Evolutionary conservation across 1,140 invertebrate genomes (phyloP), one percentile per base, ranked within the genome.

Genomic region (Tetragnatha versicolor): DNA sequence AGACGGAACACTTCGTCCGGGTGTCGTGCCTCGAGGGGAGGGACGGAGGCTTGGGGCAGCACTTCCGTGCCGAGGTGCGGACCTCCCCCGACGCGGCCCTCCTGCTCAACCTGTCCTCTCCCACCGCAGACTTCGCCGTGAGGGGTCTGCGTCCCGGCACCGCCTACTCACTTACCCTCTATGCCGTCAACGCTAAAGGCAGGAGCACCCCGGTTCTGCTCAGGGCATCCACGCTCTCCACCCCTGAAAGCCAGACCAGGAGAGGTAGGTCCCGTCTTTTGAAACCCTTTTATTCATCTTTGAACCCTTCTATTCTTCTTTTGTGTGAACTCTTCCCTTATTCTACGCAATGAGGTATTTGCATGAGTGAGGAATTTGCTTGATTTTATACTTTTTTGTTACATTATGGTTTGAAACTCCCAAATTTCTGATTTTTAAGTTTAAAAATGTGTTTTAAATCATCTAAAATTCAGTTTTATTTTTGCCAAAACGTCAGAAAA

Each of bases 101-200:
- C 12, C 12, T 79, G 12, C 10, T 69, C 29, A 79, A 79, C 14
- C 63, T 68, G 22, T 29, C 76, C 6, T 68, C 76, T 4, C 76
- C 55, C 14, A 61, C 55, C 1, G 81, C 82, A n/a, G 81, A 81
- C 55, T 82, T 83, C 31, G 51, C 79, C 4, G 45, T 77, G 5
- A 22, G 75, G 3, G 76, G 78, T 3, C 55, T 83, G 2, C 65
- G 66, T 60, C 63, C 82, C 6, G 75, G 75, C 2, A 80, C 81
- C 1, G 42, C 29, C 7, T 82, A 81, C 42, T 60, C 68, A 2
- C 85, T 92, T 60, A 86, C 88, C 37, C 87, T 93, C 77, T 92
- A 91, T 82, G 91, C 92, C 51, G 89, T 91, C 68, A 93, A 93
- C 84, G 89, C 89, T 29, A 91, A 90, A 81, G 92, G 92, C 31